These are phyloP conservation scores for Dorcus parallelipipedus DNA, from an alignment of 2,888 invertebrate species.

Conservation along the genomic window DNA sequence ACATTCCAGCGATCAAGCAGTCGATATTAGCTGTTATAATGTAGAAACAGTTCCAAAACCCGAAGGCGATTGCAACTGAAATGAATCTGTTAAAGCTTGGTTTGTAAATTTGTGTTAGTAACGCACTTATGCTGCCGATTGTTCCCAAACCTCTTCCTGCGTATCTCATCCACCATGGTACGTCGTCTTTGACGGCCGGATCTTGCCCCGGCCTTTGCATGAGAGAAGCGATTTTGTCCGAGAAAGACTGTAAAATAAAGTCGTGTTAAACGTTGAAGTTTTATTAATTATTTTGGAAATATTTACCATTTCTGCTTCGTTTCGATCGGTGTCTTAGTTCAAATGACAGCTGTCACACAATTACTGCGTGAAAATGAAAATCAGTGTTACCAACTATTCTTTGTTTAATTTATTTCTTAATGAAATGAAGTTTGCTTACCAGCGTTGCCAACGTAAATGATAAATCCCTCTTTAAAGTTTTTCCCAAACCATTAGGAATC, in stretches of 20 bases:
- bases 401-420: too few relatives aligned
- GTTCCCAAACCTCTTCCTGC: constrained; percentile 80
- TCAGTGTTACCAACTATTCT: not conserved
- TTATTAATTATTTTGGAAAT: not conserved
- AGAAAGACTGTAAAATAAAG: constrained; percentile 60
- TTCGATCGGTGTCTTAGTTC: not conserved
- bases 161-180: constrained; percentile 88
- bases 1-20: constrained; percentile 75
- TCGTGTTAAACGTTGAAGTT: not conserved
- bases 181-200: constrained; percentile 73
- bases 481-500: too few relatives aligned
- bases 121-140: constrained; percentile 79
- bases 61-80: constrained; percentile 82
- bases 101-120: not conserved
- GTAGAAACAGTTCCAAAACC: constrained; percentile 69
- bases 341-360: constrained; percentile 8
- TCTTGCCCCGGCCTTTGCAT: constrained; percentile 81
- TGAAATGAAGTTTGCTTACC: too few relatives aligned
- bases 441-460: too few relatives aligned
- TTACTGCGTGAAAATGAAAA: too few relatives aligned
- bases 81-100: constrained; percentile 26
- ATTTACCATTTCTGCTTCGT: constrained; percentile 11
- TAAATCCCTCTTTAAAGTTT: too few relatives aligned
- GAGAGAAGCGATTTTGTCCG: constrained; percentile 74
- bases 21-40: constrained; percentile 60